Conservation (phyloP, 2,797 vertebrate species). For the Ctenosaura bakeri region DNA sequence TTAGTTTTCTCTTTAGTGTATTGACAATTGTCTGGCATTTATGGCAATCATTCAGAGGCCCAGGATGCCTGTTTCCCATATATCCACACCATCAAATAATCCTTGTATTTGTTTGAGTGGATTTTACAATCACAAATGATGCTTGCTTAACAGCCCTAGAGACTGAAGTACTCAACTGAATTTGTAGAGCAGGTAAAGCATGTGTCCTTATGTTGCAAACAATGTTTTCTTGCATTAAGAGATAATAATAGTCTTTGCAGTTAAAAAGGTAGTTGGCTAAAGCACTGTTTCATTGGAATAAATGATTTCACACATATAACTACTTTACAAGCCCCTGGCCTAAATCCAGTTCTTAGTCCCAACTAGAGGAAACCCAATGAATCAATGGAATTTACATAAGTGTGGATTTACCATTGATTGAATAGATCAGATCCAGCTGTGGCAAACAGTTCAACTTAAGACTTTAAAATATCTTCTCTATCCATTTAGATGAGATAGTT, state of each 20-base stretch:
- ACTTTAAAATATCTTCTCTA: background rate
- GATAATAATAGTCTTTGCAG: background rate
- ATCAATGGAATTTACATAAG: too few species aligned
- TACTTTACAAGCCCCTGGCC: background rate
- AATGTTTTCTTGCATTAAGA: conserved; percentile 2
- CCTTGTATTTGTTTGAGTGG: conserved; percentile 37
- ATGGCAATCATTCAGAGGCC: conserved; percentile 28
- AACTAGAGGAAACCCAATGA: too few species aligned
- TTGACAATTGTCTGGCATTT: conserved; percentile 12
- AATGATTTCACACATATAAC: background rate
- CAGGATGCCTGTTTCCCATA: conserved; percentile 26
- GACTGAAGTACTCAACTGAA: conserved; percentile 26
- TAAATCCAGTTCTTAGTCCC: too few species aligned
- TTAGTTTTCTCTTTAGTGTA: conserved; percentile 27
- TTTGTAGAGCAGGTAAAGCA: background rate
- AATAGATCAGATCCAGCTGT: too few species aligned
- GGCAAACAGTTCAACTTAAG: too few species aligned
- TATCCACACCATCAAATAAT: conserved; percentile 38
- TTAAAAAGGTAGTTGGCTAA: background rate
- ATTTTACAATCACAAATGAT: conserved; percentile 19
- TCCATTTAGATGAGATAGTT: too few species aligned
- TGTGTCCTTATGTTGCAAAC: background rate
- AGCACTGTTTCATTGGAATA: background rate
- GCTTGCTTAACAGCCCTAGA: conserved; percentile 21
- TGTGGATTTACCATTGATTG: too few species aligned